A percentile compares a stretch with the other conserved stretches of the same genome.
Conservation (phyloP, 2,797 vertebrate species). For the Sphenopsis melanotis region DNA sequence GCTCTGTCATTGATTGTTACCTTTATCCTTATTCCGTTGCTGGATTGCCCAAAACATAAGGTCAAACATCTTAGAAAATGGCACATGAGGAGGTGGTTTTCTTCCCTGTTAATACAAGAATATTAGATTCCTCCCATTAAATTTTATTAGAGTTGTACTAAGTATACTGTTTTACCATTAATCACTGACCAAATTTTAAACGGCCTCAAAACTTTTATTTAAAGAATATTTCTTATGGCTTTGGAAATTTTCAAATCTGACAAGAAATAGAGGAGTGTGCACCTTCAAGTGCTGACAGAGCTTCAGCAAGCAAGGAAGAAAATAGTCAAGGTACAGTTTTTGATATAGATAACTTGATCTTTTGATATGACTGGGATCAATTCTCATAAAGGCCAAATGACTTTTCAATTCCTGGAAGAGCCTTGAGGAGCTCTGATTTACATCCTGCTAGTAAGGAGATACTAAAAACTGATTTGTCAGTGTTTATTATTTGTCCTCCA, state of each 20-base stretch:
- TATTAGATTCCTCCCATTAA: not conserved
- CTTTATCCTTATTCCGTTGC: not conserved
- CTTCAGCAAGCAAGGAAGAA: not conserved
- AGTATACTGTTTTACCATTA: not conserved
- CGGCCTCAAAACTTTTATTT: not conserved
- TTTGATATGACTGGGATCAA: not conserved
- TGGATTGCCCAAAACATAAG: not conserved
- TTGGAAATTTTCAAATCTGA: not conserved
- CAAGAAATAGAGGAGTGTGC: not conserved
- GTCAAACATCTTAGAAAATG: not conserved
- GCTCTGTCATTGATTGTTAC: not conserved
- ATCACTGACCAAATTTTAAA: not conserved
- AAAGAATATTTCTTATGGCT: not conserved
- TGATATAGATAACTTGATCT: not conserved
- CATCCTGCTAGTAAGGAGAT: not conserved
- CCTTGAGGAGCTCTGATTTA: not conserved
- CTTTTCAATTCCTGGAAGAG: not conserved
- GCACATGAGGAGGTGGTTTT: accelerated
- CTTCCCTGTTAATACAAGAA: not conserved
- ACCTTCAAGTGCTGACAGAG: not conserved
- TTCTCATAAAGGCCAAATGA: not conserved
- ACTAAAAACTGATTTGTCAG: not conserved
- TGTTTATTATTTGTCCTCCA: not conserved
- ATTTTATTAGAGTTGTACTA: not conserved
- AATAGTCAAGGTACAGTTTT: not conserved